A percentile compares a stretch with the other conserved stretches of the same genome.
These are phyloP conservation scores for Tineola bisselliella DNA, from an alignment of 2,888 invertebrate genomes.

Conservation along the genomic window DNA sequence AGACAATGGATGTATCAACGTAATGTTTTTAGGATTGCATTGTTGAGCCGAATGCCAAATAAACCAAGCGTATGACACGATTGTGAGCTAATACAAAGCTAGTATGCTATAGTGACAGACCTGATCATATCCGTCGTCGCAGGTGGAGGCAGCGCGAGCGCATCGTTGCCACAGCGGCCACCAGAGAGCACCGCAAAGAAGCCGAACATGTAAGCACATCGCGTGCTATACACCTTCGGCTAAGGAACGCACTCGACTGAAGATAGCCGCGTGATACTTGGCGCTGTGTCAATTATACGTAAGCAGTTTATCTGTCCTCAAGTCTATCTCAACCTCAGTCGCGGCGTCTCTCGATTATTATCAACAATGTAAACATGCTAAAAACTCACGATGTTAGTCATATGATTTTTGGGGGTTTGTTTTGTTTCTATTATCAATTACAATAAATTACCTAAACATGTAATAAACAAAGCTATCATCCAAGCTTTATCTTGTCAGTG, in stretches of 20 bases:
- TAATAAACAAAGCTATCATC: neutral
- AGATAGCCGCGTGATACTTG: constrained; percentile 53
- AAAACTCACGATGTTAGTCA: neutral
- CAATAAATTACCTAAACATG: neutral
- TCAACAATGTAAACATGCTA: constrained; percentile 8
- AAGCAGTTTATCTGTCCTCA: constrained; percentile 47
- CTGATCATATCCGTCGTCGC: constrained; percentile 58
- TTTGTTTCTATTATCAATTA: neutral
- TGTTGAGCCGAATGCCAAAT: neutral
- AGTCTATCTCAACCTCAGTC: constrained; percentile 20
- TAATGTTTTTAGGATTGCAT: neutral
- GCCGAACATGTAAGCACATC: constrained; percentile 63
- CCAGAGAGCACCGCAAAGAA: constrained; percentile 63
- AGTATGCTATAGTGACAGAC: constrained; percentile 23
- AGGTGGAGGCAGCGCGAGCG: constrained; percentile 48
- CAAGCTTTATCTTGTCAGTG: neutral
- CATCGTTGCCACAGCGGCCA: constrained; percentile 60
- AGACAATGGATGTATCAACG: constrained; percentile 3
- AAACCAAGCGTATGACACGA: neutral
- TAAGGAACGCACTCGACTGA: constrained; percentile 62
- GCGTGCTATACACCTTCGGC: constrained; percentile 64
- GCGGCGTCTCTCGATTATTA: constrained; percentile 5
- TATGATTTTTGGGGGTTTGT: neutral
- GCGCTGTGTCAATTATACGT: constrained; percentile 51
- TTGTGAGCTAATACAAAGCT: constrained; percentile 6